Evolutionary conservation across 2,888 invertebrate genomes (phyloP).

Genomic region (Heliconius sara): DNA sequence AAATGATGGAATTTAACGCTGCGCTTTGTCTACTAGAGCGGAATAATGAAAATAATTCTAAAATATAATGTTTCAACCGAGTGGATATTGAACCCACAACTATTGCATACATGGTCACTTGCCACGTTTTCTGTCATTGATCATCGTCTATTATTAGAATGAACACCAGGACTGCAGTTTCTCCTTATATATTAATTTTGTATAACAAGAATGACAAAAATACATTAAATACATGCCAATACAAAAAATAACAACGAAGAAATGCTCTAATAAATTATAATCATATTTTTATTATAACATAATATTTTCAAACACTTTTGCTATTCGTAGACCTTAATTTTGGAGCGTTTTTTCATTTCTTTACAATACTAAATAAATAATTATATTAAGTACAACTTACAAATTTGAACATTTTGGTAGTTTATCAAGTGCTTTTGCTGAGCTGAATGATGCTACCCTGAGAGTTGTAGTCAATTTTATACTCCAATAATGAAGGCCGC

Average conservation of each 20-base stretch:
- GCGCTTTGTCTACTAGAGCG: too few species aligned
- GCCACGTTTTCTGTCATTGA: too few species aligned
- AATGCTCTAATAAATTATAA: neutral
- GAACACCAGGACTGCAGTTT: too few species aligned
- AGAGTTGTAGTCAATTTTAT: constrained; percentile 55
- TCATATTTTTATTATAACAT: neutral
- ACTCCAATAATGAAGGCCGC: constrained; percentile 61
- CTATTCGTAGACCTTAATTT: neutral
- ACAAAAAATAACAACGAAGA: neutral
- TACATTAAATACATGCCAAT: neutral
- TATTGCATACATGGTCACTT: too few species aligned
- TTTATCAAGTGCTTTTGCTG: constrained; percentile 49
- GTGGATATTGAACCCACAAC: too few species aligned
- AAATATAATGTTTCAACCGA: too few species aligned
- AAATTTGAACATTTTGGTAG: constrained; percentile 58
- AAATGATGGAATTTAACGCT: too few species aligned
- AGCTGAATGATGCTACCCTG: constrained; percentile 59
- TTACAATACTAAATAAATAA: neutral
- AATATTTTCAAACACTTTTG: neutral
- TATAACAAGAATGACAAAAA: too few species aligned
- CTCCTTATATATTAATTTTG: too few species aligned
- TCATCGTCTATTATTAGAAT: too few species aligned
- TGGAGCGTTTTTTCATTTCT: neutral
- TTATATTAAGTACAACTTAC: constrained; percentile 49
- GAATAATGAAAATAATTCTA: too few species aligned